Percentiles rank a stretch among this genome's conserved stretches.
Conservation (phyloP, 2,113 vertebrate species). For the Poeciliopsis retropinna region DNA sequence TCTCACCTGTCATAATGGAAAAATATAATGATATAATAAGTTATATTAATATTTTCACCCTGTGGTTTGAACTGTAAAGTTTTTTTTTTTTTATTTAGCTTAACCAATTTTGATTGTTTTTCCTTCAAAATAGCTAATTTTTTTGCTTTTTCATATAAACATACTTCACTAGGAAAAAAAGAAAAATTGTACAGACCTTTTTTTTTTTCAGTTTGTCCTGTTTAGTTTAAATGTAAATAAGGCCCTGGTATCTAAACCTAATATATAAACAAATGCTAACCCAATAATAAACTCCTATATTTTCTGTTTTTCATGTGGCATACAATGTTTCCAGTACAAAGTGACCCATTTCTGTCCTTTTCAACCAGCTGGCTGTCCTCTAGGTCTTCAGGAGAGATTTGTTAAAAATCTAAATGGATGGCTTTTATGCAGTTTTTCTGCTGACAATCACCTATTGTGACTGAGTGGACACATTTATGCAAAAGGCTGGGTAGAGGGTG, state of each 20-base stretch:
- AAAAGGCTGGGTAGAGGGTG: slow-evolving; percentile 14
- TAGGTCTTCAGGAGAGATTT: slow-evolving; percentile 28
- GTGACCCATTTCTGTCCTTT: slow-evolving; percentile 32
- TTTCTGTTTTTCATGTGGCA: neutral
- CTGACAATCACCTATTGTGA: slow-evolving; percentile 53
- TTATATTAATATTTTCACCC: too few relatives aligned
- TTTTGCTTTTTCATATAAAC: too few relatives aligned
- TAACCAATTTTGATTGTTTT: too few relatives aligned
- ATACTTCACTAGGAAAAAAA: too few relatives aligned
- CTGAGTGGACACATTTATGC: slow-evolving; percentile 28
- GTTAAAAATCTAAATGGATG: slow-evolving; percentile 51
- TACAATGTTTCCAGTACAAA: slow-evolving; percentile 32
- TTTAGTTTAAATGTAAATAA: neutral
- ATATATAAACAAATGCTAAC: neutral
- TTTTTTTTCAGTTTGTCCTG: neutral
- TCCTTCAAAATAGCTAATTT: too few relatives aligned
- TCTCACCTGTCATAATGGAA: too few relatives aligned
- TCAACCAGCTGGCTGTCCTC: slow-evolving; percentile 19
- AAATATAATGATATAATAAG: too few relatives aligned
- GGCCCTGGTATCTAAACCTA: neutral
- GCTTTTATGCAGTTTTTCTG: slow-evolving; percentile 39
- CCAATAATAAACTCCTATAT: neutral
- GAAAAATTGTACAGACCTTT: too few relatives aligned
- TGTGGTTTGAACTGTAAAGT: too few relatives aligned
- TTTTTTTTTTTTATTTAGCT: too few relatives aligned